A percentile compares a stretch with the other conserved stretches of the same genome.
These are phyloP conservation scores for Paramormyrops hopkinsi DNA, from an alignment of 2,797 vertebrate genomes.

Conservation along the genomic window DNA sequence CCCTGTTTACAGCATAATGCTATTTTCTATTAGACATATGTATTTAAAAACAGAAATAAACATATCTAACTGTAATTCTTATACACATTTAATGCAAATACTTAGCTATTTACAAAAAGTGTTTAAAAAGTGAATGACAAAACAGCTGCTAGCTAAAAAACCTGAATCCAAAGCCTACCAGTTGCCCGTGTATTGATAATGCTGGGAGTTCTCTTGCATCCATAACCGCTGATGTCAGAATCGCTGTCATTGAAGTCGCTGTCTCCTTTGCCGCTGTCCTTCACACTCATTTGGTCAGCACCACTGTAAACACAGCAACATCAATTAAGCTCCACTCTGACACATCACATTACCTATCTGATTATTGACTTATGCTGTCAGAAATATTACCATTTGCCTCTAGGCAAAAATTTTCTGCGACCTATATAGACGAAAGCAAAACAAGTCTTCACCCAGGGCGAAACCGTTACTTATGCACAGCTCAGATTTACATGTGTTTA, in stretches of 20 bases:
- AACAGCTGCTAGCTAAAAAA: background rate
- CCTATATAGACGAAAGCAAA: conserved; percentile 21
- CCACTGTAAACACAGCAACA: conserved; percentile 56
- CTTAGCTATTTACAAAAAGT: background rate
- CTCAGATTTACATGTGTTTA: background rate
- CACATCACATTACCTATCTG: conserved; percentile 36
- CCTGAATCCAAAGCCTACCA: conserved; percentile 46
- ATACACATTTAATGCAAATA: background rate
- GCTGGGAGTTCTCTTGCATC: conserved; percentile 51
- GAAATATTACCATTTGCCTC: conserved; percentile 1
- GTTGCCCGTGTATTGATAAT: conserved; percentile 53
- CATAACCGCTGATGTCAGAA: conserved; percentile 57
- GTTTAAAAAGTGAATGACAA: background rate
- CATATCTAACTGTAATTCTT: background rate
- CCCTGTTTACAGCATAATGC: background rate
- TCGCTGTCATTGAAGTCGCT: conserved; percentile 72
- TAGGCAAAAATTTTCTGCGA: conserved; percentile 26
- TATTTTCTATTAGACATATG: background rate
- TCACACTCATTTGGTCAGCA: conserved; percentile 67
- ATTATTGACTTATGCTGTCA: conserved; percentile 51
- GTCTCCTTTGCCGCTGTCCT: conserved; percentile 74
- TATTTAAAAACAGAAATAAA: background rate
- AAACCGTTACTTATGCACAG: background rate
- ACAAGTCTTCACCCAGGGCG: background rate
- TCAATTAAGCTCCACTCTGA: conserved; percentile 41